Evolutionary conservation across 2,797 vertebrate genomes (phyloP), one percentile per base, ranked within the genome.

Genomic region (Brachyalestes nurse): DNA sequence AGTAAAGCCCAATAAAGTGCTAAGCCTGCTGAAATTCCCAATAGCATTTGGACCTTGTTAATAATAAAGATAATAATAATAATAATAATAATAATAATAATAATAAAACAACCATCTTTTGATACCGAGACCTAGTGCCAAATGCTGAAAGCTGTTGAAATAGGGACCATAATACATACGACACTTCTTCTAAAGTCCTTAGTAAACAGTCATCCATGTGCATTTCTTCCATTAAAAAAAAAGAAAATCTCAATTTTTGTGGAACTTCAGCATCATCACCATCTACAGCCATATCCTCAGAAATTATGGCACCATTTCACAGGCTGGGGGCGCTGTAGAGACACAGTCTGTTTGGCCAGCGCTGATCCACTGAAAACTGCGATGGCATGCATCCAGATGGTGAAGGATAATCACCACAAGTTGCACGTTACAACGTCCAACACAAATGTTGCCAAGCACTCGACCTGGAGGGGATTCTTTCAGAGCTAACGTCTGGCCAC

Each of bases 71-170:
- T 42, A 28, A 42, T 71, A 9, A 75, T 7, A 70, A 17, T 57
- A 47, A 51, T 34, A 72, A 53, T 47, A 76, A 77, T 70, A 66
- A 62, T n/a, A 9, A 17, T 57, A 47, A 51, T 34, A 72, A 53
- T 47, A 76, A 77, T 70, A 66, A 62, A 16, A 9, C n/a, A 9
- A 67, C 38, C 23, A 34, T 66, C 19, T 74, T 23, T 69, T 53
- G 61, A 78, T 65, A 73, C 77, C 61, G 57, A 72, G 71, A 75
- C 78, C 80, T 42, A 47, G 62, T 67, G 69, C 64, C 67, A 65
- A 53, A 77, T 79, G 80, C 60, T 77, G 49, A 61, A 78, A 83
- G 79, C 82, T 80, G 85, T 71, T 82, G 65, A 78, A 82, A 75
- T 14, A 67, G 49, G 60, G 61, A 80, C 57, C 28, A 53, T 9